Percentiles rank a stretch among this genome's conserved stretches.
Conservation (phyloP, 2,888 invertebrate species). For the Parthenolecanium corni region DNA sequence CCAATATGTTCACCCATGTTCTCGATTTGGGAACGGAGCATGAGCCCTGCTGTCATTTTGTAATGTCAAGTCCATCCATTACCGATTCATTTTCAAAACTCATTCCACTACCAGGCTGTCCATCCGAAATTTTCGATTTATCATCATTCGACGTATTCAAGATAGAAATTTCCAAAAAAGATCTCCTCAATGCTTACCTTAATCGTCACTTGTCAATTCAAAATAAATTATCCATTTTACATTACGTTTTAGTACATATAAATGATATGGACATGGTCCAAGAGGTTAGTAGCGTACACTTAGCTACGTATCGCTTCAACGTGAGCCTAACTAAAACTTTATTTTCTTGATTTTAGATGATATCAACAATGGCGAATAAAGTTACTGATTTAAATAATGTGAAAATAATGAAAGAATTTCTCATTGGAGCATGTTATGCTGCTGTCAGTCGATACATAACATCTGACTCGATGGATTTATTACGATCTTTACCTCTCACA, state of each 20-base stretch:
- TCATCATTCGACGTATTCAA: slow-evolving; percentile 61
- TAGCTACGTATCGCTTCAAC: neutral
- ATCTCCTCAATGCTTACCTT: slow-evolving; percentile 27
- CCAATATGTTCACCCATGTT: slow-evolving; percentile 71
- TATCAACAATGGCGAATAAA: slow-evolving; percentile 34
- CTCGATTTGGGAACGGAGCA: slow-evolving; percentile 72
- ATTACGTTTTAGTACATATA: slow-evolving; percentile 67
- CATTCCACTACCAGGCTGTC: slow-evolving; percentile 11
- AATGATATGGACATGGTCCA: slow-evolving; percentile 62
- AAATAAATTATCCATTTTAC: slow-evolving; percentile 62
- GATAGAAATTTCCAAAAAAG: slow-evolving; percentile 36
- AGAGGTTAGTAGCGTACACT: slow-evolving; percentile 44
- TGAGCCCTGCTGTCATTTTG: slow-evolving; percentile 70
- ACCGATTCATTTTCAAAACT: slow-evolving; percentile 5
- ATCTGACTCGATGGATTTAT: slow-evolving; percentile 55
- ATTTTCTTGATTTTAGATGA: slow-evolving; percentile 31
- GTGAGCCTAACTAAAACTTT: neutral
- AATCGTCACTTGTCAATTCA: neutral
- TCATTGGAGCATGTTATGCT: slow-evolving; percentile 61
- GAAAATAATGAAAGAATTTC: slow-evolving; percentile 65
- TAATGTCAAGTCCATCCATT: slow-evolving; percentile 37
- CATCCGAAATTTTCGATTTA: slow-evolving; percentile 47
- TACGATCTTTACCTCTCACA: slow-evolving; percentile 59
- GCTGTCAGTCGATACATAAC: slow-evolving; percentile 59
- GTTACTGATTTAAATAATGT: slow-evolving; percentile 48